Conservation (phyloP, 2,888 invertebrate species). For the Chymomyza caudatula region DNA sequence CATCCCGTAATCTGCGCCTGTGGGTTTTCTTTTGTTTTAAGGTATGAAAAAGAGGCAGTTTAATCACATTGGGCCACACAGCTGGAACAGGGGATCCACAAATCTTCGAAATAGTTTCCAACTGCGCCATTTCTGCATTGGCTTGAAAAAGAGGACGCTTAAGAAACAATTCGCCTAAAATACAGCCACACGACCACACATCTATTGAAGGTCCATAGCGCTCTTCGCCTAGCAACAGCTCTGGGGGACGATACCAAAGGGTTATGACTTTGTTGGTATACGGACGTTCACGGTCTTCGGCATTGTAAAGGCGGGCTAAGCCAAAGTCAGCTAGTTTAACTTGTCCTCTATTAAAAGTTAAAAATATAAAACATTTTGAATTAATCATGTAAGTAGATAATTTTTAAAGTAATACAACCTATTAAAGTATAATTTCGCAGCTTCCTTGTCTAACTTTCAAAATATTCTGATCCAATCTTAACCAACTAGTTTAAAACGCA, state of each 20-base stretch:
- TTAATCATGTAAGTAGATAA: background rate
- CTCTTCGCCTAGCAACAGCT: slow-evolving; percentile 96
- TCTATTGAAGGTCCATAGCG: slow-evolving; percentile 98
- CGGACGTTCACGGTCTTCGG: slow-evolving; percentile 95
- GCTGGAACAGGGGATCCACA: slow-evolving; percentile 98
- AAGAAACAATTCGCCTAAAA: slow-evolving; percentile 96
- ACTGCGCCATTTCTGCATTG: slow-evolving; percentile 93
- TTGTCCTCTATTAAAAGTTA: slow-evolving; percentile 86
- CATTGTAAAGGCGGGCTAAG: slow-evolving; percentile 95
- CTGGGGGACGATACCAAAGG: slow-evolving; percentile 99
- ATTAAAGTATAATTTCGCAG: too few species aligned
- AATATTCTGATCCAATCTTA: too few species aligned
- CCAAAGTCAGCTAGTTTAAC: slow-evolving; percentile 99
- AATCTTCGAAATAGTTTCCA: slow-evolving; percentile 94
- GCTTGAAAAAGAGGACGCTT: slow-evolving; percentile 98
- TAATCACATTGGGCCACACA: slow-evolving; percentile 97
- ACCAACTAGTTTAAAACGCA: too few species aligned
- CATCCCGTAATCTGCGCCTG: slow-evolving; percentile 92
- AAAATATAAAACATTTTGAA: background rate
- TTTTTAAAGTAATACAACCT: too few species aligned
- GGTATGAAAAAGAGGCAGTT: slow-evolving; percentile 93
- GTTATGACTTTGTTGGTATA: slow-evolving; percentile 99
- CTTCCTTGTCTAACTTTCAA: too few species aligned
- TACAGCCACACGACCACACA: slow-evolving; percentile 99
- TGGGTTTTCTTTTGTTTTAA: slow-evolving; percentile 94